Percentiles rank a stretch among this genome's conserved stretches.
phyloP scores from a whole-genome alignment of 2,888 invertebrate genomes.

The Standfussiana lucernea region DNA sequence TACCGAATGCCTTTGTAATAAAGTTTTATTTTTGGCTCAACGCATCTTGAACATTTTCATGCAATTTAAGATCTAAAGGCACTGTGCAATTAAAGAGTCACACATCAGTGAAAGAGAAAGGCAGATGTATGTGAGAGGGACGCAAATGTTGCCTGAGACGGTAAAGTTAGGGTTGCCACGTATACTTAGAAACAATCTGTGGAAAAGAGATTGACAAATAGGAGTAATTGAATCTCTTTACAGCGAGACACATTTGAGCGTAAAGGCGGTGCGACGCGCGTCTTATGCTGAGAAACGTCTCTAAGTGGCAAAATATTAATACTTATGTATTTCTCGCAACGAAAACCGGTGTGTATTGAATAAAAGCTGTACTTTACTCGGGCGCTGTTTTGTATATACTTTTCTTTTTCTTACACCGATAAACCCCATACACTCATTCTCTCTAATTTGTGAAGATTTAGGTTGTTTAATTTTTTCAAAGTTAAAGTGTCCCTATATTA shows the following conservation, averaged over 20 bases:
- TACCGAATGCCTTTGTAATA: background rate
- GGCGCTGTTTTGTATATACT: background rate
- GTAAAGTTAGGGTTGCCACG: conserved; percentile 61
- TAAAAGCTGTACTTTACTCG: conserved; percentile 29
- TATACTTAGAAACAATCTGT: conserved; percentile 63
- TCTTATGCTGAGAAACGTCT: conserved; percentile 18
- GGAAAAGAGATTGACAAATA: conserved; percentile 68
- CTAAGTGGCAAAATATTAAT: conserved; percentile 22
- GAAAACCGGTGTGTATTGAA: conserved; percentile 19
- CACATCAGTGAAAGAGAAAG: conserved; percentile 46
- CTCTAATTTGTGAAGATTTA: background rate
- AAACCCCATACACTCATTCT: background rate
- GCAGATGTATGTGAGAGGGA: conserved; percentile 54
- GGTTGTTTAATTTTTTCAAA: background rate
- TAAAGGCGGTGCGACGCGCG: conserved; percentile 8
- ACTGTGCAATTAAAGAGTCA: conserved; percentile 66
- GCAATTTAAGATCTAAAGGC: conserved; percentile 63
- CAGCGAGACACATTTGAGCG: conserved; percentile 49
- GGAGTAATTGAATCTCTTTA: conserved; percentile 63
- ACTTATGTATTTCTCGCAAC: conserved; percentile 15
- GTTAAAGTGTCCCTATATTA: background rate
- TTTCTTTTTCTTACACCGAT: background rate
- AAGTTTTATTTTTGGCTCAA: conserved; percentile 52
- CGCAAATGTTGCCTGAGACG: conserved; percentile 48
- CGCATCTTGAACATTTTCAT: conserved; percentile 49